These are phyloP conservation scores for Hydrolagus colliei DNA, from an alignment of 2,797 vertebrate genomes.

Conservation along the genomic window DNA sequence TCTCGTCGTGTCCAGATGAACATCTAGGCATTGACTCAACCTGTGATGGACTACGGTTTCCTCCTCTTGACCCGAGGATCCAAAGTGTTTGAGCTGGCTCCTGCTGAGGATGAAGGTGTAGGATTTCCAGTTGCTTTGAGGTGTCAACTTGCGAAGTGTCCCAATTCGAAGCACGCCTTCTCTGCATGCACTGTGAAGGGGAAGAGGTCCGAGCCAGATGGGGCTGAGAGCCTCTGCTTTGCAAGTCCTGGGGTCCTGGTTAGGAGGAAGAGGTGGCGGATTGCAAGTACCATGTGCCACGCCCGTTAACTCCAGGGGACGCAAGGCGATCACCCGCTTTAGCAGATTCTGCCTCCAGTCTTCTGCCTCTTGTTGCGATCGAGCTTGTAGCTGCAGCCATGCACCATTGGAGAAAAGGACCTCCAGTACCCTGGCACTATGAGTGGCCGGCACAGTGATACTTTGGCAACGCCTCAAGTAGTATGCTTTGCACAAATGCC, in stretches of 20 bases:
- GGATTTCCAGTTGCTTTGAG: conserved; percentile 86
- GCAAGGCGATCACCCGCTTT: conserved; percentile 67
- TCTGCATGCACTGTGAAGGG: conserved; percentile 62
- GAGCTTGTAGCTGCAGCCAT: conserved; percentile 76
- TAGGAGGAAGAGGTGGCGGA: background rate
- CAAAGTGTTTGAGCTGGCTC: conserved; percentile 75
- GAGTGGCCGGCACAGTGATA: conserved; percentile 61
- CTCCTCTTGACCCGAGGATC: conserved; percentile 70
- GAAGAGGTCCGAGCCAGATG: conserved; percentile 60
- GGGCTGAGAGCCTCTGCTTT: conserved; percentile 33
- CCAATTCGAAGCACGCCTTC: conserved; percentile 75
- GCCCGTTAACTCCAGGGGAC: conserved; percentile 41
- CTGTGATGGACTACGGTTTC: conserved; percentile 73
- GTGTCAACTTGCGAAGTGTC: conserved; percentile 71
- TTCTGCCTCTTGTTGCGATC: conserved; percentile 79
- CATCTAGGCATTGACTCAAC: conserved; percentile 68
- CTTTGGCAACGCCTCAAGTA: conserved; percentile 84
- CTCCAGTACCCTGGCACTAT: conserved; percentile 75
- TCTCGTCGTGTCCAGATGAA: conserved; percentile 65
- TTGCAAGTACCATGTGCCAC: background rate
- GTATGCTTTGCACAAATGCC: conserved; percentile 70
- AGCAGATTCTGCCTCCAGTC: conserved; percentile 85
- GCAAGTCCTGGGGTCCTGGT: background rate
- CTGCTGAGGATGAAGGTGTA: conserved; percentile 83
- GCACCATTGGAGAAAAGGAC: conserved; percentile 79